phyloP scores from a whole-genome alignment of 1,140 invertebrate genomes.

The Cydia amplana region DNA sequence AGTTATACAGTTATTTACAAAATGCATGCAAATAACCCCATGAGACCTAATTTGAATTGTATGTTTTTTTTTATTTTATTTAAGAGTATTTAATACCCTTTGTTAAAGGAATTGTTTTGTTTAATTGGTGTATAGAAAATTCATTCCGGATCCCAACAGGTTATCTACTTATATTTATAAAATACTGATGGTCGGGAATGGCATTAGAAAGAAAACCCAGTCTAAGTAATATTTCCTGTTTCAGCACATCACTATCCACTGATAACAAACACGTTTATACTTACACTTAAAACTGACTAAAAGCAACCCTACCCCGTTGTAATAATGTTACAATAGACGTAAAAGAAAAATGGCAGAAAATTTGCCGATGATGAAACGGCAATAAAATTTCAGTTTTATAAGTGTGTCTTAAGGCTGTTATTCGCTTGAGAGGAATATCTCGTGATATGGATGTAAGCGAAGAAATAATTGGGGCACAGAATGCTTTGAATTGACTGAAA shows the following conservation, averaged over 20 bases:
- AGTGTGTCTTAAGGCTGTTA: not conserved
- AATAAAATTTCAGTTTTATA: not conserved
- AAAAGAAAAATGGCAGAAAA: not conserved
- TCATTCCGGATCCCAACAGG: no score
- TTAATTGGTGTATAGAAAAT: no score
- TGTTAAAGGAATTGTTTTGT: no score
- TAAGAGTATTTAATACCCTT: no score
- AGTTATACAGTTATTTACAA: no score
- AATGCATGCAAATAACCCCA: no score
- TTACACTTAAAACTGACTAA: not conserved
- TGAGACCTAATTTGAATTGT: no score
- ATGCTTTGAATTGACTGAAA: conserved; percentile 23
- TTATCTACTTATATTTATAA: no score
- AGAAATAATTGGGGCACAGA: conserved; percentile 24
- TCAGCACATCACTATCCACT: not conserved
- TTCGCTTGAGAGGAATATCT: not conserved
- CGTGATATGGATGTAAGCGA: not conserved
- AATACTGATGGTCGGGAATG: no score
- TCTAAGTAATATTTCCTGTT: not conserved
- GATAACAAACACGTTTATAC: not conserved
- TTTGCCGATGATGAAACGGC: not conserved
- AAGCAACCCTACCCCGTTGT: not conserved
- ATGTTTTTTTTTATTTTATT: no score
- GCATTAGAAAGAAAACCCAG: not conserved
- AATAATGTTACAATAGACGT: not conserved